These are phyloP conservation scores for Leucopternis melanops DNA, from an alignment of 2,113 vertebrate genomes.

Conservation along the genomic window DNA sequence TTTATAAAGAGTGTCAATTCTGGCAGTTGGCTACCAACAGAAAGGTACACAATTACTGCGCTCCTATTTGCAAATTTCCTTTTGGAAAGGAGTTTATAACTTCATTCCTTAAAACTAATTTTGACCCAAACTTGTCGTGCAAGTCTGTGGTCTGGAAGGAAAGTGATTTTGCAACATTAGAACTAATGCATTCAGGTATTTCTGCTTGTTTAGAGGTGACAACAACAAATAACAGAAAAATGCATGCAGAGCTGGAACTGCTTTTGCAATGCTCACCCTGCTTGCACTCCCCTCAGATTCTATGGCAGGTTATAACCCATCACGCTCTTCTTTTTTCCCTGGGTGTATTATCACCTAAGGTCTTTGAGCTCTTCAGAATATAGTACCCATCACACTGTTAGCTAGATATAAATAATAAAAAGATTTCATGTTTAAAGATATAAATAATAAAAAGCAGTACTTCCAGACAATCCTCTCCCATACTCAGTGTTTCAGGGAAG, in stretches of 20 bases:
- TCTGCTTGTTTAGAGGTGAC: not conserved
- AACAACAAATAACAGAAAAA: not conserved
- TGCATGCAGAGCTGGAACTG: not conserved
- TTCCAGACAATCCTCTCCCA: not conserved
- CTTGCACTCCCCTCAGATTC: not conserved
- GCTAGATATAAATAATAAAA: not conserved
- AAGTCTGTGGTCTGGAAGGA: not conserved
- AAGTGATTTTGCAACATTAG: not conserved
- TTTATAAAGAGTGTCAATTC: not conserved
- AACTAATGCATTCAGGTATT: not conserved
- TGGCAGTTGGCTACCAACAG: not conserved
- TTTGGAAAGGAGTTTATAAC: not conserved
- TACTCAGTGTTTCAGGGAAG: not conserved
- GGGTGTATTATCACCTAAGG: not conserved
- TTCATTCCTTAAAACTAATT: not conserved
- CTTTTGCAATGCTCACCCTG: not conserved
- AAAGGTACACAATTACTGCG: not conserved
- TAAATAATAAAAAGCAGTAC: not conserved
- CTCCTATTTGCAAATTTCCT: not conserved
- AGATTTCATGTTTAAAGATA: not conserved
- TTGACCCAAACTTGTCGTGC: not conserved
- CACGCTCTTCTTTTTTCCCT: not conserved
- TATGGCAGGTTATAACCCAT: not conserved
- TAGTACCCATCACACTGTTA: not conserved
- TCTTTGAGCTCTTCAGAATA: not conserved